These are phyloP conservation scores for Oscheius sp. DNA, from an alignment of 1,140 invertebrate genomes.

Conservation along the genomic window DNA sequence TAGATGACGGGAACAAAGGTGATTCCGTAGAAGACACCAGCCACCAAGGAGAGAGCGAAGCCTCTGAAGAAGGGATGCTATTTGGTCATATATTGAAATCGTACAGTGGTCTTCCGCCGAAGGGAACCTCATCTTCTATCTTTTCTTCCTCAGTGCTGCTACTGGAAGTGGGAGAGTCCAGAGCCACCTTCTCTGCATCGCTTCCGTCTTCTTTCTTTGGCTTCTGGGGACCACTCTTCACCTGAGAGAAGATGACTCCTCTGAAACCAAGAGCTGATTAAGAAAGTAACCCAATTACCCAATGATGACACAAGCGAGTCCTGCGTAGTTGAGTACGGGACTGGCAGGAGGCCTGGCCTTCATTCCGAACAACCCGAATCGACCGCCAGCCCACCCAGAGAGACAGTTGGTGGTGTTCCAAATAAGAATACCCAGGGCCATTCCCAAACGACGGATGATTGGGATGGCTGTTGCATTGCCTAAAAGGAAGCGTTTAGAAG, in stretches of 20 bases:
- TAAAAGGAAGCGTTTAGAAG: too few species aligned
- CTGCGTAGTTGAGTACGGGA: slow-evolving; percentile 60
- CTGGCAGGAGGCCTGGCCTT: slow-evolving; percentile 40
- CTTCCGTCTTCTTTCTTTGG: slow-evolving; percentile 6
- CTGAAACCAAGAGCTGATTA: slow-evolving; percentile 17
- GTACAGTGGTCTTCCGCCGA: slow-evolving; percentile 12
- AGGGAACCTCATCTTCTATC: slow-evolving; percentile 10
- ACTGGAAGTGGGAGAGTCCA: slow-evolving; percentile 13
- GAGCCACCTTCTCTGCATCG: slow-evolving; percentile 29
- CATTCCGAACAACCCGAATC: slow-evolving; percentile 63
- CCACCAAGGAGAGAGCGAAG: slow-evolving; percentile 50
- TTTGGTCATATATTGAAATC: neutral
- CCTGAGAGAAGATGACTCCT: slow-evolving; percentile 41
- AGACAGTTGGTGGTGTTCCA: slow-evolving; percentile 62
- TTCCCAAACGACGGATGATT: slow-evolving; percentile 63
- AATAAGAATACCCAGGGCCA: slow-evolving; percentile 63
- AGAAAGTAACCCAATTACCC: slow-evolving; percentile 49
- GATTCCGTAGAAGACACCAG: slow-evolving; percentile 63
- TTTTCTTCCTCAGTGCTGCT: slow-evolving; percentile 31
- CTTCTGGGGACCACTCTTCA: slow-evolving; percentile 28
- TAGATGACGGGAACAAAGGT: slow-evolving; percentile 63
- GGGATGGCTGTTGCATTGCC: slow-evolving; percentile 59
- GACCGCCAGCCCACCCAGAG: slow-evolving; percentile 62
- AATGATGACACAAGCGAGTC: slow-evolving; percentile 58
- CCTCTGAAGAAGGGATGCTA: slow-evolving; percentile 21